Evolutionary conservation across 2,113 vertebrate genomes (phyloP).

Genomic region (Gopherus evgoodei): DNA sequence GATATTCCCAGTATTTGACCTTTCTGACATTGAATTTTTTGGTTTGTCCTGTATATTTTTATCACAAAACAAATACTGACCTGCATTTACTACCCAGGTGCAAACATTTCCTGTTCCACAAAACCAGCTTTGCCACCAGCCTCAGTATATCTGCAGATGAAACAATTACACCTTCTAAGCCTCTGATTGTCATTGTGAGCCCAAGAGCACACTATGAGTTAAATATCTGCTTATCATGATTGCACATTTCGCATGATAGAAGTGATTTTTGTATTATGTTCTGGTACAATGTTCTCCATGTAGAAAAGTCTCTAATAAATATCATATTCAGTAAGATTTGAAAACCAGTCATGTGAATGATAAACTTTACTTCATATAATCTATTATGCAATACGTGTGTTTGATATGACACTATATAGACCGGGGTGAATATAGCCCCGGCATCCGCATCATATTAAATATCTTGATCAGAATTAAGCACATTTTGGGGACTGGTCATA

Average conservation of each 20-base stretch:
- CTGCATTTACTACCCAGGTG: background rate
- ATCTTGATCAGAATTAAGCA: constrained; percentile 43
- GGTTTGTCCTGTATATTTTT: background rate
- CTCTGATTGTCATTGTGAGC: constrained; percentile 23
- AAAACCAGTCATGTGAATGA: constrained; percentile 50
- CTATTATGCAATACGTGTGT: constrained; percentile 46
- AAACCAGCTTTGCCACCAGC: background rate
- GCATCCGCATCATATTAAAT: background rate
- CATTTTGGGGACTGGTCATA: background rate
- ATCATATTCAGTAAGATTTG: constrained; percentile 49
- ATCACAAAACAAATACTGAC: background rate
- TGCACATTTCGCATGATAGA: constrained; percentile 40
- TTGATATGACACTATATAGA: constrained; percentile 27
- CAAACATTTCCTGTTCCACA: background rate
- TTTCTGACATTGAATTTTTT: background rate
- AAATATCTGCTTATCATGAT: constrained; percentile 51
- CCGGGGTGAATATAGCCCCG: background rate
- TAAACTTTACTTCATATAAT: constrained; percentile 35
- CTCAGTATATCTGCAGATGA: background rate
- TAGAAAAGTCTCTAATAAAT: constrained; percentile 48
- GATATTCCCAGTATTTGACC: background rate
- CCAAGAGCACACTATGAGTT: constrained; percentile 6
- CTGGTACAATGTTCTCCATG: background rate
- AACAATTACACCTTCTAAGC: constrained; percentile 36
- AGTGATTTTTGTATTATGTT: constrained; percentile 42